A percentile compares a stretch with the other conserved stretches of the same genome.
These are phyloP conservation scores for Heterochromis multidens DNA, from an alignment of 2,113 vertebrate species.

Conservation along the genomic window DNA sequence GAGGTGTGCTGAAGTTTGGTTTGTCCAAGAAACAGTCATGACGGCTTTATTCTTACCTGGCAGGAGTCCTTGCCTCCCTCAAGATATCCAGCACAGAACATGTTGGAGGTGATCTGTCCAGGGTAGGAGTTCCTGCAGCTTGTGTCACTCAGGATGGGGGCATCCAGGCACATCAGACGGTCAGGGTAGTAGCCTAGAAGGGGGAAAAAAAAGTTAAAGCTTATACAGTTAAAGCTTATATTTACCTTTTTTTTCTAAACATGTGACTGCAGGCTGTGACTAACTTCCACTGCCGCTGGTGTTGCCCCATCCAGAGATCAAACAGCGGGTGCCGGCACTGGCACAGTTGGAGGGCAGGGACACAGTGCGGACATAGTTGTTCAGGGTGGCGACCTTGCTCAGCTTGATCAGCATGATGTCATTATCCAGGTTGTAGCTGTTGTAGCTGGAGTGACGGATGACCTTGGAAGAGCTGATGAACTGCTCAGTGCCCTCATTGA, in stretches of 20 bases:
- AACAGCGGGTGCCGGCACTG: slow-evolving; percentile 73
- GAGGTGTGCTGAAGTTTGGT: neutral
- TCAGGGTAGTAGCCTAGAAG: slow-evolving; percentile 76
- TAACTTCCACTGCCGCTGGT: slow-evolving; percentile 72
- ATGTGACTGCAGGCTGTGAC: slow-evolving; percentile 10
- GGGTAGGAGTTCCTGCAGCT: slow-evolving; percentile 78
- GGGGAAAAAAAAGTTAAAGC: neutral
- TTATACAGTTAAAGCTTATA: neutral
- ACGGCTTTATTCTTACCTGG: slow-evolving; percentile 76
- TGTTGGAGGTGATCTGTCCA: slow-evolving; percentile 81
- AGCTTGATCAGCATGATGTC: slow-evolving; percentile 91
- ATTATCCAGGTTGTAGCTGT: slow-evolving; percentile 73
- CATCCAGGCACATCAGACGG: slow-evolving; percentile 80
- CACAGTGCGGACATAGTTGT: slow-evolving; percentile 69
- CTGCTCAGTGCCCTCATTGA: slow-evolving; percentile 75
- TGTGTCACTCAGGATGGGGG: slow-evolving; percentile 76
- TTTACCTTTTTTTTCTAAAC: neutral
- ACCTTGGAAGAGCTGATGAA: slow-evolving; percentile 60
- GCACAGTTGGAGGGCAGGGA: slow-evolving; percentile 76
- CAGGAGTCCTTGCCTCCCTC: slow-evolving; percentile 92
- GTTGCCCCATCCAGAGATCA: slow-evolving; percentile 90
- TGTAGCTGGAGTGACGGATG: slow-evolving; percentile 75
- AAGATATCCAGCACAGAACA: slow-evolving; percentile 86
- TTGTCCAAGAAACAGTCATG: neutral
- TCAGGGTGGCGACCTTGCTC: slow-evolving; percentile 56